Percentiles rank a stretch among this genome's conserved stretches.
Conservation (phyloP, 2,797 vertebrate genomes). For the Enteromius thamalakanensis region DNA sequence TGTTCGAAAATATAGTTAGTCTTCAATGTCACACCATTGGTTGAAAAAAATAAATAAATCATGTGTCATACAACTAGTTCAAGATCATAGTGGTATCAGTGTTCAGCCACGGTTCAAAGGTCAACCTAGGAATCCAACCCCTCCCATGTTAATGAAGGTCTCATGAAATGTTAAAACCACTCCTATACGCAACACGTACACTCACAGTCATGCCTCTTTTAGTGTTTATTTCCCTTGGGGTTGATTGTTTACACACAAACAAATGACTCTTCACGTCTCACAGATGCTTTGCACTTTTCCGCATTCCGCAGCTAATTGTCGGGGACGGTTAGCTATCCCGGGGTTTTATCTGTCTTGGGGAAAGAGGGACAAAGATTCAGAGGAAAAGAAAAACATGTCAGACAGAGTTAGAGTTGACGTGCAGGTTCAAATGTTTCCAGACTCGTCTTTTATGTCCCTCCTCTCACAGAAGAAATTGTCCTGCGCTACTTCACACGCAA, state of each 20-base stretch:
- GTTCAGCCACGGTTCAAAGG: background rate
- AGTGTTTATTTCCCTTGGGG: slow-evolving; percentile 2
- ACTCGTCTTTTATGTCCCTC: slow-evolving; percentile 75
- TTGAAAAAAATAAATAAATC: background rate
- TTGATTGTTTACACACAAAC: slow-evolving; percentile 36
- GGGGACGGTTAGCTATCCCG: slow-evolving; percentile 29
- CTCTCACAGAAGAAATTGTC: slow-evolving; percentile 71
- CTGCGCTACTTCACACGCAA: slow-evolving; percentile 73
- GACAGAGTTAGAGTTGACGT: slow-evolving; percentile 75
- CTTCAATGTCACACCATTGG: background rate
- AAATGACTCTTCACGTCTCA: slow-evolving; percentile 21
- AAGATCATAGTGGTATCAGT: background rate
- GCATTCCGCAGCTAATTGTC: slow-evolving; percentile 28
- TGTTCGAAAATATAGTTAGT: background rate
- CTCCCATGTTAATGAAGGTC: background rate
- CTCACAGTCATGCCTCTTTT: background rate
- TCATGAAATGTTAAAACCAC: background rate
- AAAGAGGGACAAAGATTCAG: slow-evolving; percentile 45
- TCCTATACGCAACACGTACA: background rate
- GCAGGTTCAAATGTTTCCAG: slow-evolving; percentile 68
- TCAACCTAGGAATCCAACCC: background rate
- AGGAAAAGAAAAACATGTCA: slow-evolving; percentile 72
- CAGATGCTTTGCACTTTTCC: slow-evolving; percentile 22
- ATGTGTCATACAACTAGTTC: background rate
- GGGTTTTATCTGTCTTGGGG: slow-evolving; percentile 50